phyloP scores from a whole-genome alignment of 2,797 vertebrate genomes.

The Sebastes itinus region DNA sequence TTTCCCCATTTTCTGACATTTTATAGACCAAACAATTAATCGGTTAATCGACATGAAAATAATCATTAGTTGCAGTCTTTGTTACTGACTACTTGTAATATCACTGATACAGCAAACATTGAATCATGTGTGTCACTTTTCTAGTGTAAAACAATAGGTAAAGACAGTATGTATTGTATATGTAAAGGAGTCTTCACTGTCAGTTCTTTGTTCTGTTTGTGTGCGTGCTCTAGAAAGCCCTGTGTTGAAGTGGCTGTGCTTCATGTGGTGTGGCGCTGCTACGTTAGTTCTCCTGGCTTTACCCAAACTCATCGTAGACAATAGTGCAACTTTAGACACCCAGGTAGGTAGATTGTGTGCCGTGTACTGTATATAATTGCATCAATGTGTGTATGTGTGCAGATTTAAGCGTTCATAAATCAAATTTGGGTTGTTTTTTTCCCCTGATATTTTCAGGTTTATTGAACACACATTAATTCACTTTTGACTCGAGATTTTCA shows the following conservation, averaged over 20 bases:
- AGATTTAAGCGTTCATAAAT: background rate
- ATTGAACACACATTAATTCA: background rate
- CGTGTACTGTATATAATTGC: background rate
- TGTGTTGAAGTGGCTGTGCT: slow-evolving; percentile 74
- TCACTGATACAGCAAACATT: background rate
- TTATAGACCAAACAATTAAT: too few relatives aligned
- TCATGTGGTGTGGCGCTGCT: slow-evolving; percentile 68
- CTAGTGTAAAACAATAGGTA: background rate
- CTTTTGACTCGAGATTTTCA: too few relatives aligned
- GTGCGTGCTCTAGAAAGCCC: slow-evolving; percentile 56
- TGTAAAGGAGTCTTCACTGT: background rate
- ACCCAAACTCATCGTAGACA: slow-evolving; percentile 70
- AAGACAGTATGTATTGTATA: too few relatives aligned
- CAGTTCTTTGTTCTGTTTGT: slow-evolving; percentile 1
- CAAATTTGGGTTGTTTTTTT: background rate
- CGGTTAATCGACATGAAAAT: too few relatives aligned
- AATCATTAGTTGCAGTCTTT: background rate
- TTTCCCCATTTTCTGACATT: too few relatives aligned
- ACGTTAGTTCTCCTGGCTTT: slow-evolving; percentile 61
- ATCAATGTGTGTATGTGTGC: background rate
- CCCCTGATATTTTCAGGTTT: background rate
- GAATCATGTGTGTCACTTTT: background rate
- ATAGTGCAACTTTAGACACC: slow-evolving; percentile 32
- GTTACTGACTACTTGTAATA: background rate
- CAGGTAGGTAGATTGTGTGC: slow-evolving; percentile 44